These are phyloP conservation scores for human (Homo sapiens) DNA, from an alignment of 2,113 vertebrate species.

Conservation along the genomic window GRCh38 chr1:53454001-53454500, in stretches of 20 bases:
- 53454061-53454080: not conserved
- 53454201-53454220: not conserved
- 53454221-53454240: not conserved
- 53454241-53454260: not conserved
- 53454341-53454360: not conserved
- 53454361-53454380: not conserved
- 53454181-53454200: not conserved
- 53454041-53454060: not conserved
- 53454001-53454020: not conserved
- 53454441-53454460: not conserved
- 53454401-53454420: not conserved
- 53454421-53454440: not conserved
- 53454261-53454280: not conserved
- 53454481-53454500: not conserved
- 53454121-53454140: not conserved
- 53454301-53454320: not conserved
- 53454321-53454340: not conserved
- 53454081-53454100: conserved; percentile 16
- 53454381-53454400: not conserved
- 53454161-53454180: not conserved
- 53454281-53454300: not conserved
- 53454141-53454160: not conserved
- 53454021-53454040: not conserved
- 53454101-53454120: not conserved
- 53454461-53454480: not conserved